Evolutionary conservation across 1,140 invertebrate species (phyloP), one percentile per base, ranked within the genome.

Genomic region (Bombyx mandarina): DNA sequence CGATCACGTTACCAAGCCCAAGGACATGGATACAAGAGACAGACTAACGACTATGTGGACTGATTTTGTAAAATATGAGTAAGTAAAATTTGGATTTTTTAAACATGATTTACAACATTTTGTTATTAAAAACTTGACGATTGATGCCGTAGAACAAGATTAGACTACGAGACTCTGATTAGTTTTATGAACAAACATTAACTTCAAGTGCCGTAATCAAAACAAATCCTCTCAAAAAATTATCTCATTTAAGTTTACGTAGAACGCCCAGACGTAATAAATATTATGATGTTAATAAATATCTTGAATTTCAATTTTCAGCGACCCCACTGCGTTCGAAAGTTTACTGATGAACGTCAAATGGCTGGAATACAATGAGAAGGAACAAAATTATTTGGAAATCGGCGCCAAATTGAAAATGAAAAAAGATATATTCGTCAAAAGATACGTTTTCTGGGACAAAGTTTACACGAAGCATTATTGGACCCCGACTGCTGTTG

Each of bases 51-150:
- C 56, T 6, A 84, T 86, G 83, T 86, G 83, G 83, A 63, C 75
- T 2, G 80, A 86, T 63, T 86, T 82, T 61, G 68, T 73, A 4
- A 81, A 75, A 65, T 82, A 76, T 61, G 76, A 65, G 83, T 86
- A 74, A 75, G 79, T 74, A 54, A 18, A 18, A 18, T 0, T 18
- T 18, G 0, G 12, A 18, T 18, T 18, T 18, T 18, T 18, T 50
- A 45, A 52, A 8, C 42, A 52, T 9, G 7, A 42, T 8, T 49
- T 49, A 7, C 7, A 49, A 8, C 22, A 57, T 62, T 60, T 47
- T 50, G 45, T 54, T 51, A 10, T 35, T 35, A 35, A 35, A 18
- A 35, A 35, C 26, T 35, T 35, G 2, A 35, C 26, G 26, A 35
- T 35, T 35, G 26, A 35, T 35, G 4, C 26, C 1, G 4, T 35